phyloP scores from a whole-genome alignment of 2,113 vertebrate genomes.

The Ia io region DNA sequence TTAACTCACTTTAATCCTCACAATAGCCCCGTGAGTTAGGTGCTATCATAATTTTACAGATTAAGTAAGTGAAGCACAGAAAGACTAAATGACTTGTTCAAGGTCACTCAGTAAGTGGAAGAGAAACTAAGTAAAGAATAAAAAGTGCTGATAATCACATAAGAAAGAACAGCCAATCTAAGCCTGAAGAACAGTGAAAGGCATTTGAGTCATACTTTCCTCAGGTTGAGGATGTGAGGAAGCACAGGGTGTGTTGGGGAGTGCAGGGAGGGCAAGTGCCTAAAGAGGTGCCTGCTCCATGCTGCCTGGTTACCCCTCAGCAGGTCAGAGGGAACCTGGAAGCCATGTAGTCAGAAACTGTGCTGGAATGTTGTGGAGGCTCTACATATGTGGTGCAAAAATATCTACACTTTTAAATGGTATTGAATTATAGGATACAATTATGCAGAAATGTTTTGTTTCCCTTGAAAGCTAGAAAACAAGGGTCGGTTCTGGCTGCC shows the following conservation, averaged over 20 bases:
- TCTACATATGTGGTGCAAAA: constrained; percentile 33
- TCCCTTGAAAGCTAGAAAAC: constrained; percentile 60
- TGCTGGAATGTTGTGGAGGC: not conserved
- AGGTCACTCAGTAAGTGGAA: not conserved
- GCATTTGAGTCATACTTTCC: not conserved
- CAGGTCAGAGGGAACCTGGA: not conserved
- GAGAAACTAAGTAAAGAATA: not conserved
- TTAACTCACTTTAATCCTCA: not conserved
- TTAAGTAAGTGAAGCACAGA: not conserved
- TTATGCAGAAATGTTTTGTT: constrained; percentile 46
- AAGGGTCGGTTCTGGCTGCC: constrained; percentile 38
- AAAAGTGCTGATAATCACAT: not conserved
- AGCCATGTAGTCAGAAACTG: not conserved
- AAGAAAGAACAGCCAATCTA: not conserved
- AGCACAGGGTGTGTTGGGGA: not conserved
- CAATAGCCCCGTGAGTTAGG: not conserved
- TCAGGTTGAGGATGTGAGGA: not conserved
- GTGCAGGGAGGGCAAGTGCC: not conserved
- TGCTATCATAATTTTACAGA: not conserved
- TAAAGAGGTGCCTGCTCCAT: not conserved
- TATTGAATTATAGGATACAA: constrained; percentile 49
- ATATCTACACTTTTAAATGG: constrained; percentile 12
- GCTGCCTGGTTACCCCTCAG: not conserved
- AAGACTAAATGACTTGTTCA: not conserved
- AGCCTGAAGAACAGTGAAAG: not conserved